phyloP scores from a whole-genome alignment of 2,113 vertebrate species.

The Tenebrosternarchus preto region DNA sequence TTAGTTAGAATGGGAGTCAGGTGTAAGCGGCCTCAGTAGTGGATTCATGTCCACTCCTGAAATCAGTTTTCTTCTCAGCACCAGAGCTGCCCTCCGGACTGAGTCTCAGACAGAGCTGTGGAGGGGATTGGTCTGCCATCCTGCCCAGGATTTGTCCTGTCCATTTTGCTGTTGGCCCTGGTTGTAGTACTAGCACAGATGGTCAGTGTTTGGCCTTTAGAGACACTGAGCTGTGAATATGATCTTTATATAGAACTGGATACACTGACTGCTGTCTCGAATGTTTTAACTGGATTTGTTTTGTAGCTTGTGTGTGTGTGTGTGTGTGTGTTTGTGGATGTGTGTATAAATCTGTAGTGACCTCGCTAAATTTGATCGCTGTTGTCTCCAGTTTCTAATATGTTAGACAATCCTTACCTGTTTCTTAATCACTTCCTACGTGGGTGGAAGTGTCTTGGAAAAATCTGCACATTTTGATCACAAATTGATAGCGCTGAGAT shows the following conservation, averaged over 20 bases:
- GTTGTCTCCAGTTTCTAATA: conserved; percentile 25
- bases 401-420: conserved; percentile 27
- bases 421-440: conserved; percentile 25
- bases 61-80: background rate
- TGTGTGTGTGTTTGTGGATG: background rate
- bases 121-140: background rate
- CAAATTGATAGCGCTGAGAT: conserved; percentile 10
- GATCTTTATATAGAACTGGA: background rate
- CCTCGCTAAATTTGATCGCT: background rate
- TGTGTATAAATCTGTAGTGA: background rate
- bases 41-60: conserved; percentile 15
- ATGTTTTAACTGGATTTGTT: background rate
- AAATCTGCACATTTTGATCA: conserved; percentile 5
- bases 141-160: conserved; percentile 7
- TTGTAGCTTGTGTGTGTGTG: conserved; percentile 15
- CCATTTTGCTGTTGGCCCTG: conserved; percentile 11
- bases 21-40: background rate
- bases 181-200: background rate
- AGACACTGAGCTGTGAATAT: background rate
- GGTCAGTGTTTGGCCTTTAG: background rate
- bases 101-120: background rate
- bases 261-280: too few relatives aligned
- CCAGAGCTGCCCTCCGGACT: conserved; percentile 2
- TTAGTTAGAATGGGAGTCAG: conserved; percentile 2
- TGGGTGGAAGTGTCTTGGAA: background rate